These are phyloP conservation scores for Hesperia comma DNA, from an alignment of 2,888 invertebrate species.

Conservation along the genomic window DNA sequence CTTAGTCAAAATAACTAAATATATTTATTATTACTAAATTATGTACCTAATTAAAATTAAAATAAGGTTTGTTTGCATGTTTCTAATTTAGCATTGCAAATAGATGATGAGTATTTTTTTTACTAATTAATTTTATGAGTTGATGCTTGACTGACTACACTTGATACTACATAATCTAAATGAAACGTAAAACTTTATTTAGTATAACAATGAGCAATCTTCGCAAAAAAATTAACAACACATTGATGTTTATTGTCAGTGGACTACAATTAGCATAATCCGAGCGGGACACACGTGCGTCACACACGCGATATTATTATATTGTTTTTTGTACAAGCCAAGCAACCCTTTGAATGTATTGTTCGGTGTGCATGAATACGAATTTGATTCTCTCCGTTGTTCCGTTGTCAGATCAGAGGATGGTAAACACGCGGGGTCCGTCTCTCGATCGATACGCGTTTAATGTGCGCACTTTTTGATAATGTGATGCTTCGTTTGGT, in stretches of 20 bases:
- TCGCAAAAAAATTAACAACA: constrained; percentile 2
- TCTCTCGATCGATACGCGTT: constrained; percentile 25
- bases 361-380: constrained; percentile 40
- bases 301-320: constrained; percentile 49
- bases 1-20: no score
- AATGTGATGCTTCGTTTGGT: constrained; percentile 5
- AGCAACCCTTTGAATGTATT: constrained; percentile 51
- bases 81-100: no score
- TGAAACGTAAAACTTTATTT: neutral
- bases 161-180: no score
- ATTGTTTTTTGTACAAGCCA: constrained; percentile 43
- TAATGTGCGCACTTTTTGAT: constrained; percentile 8
- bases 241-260: constrained; percentile 33
- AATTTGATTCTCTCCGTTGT: constrained; percentile 24
- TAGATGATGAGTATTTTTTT: no score
- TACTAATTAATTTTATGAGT: no score
- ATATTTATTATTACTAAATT: no score
- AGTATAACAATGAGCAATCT: neutral
- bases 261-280: constrained; percentile 61
- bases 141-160: no score
- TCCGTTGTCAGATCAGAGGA: constrained; percentile 48
- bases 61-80: no score
- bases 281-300: constrained; percentile 51
- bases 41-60: no score
- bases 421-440: constrained; percentile 46